Evolutionary conservation across 2,113 vertebrate genomes (phyloP), one percentile per base, ranked within the genome.

Genomic region (Aptenodytes forsteri): DNA sequence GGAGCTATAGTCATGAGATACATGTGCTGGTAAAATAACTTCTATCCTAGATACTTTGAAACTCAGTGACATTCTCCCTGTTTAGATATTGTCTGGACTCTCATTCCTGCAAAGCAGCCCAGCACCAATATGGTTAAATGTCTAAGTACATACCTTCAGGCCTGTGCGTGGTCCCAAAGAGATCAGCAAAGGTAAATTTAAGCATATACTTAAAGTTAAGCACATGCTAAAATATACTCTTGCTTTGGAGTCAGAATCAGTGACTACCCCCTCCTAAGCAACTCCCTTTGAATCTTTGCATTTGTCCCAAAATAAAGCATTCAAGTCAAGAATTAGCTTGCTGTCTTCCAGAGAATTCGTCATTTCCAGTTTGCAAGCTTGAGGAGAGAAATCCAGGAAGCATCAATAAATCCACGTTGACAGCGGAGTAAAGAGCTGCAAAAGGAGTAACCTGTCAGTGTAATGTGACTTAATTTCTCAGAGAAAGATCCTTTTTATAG

Each of bases 391-490:
- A 96, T 96, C 94, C 96, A 97, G 97, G 97, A 98, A 97, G 59
- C 96, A 80, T 77, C 95, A 83, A 98, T 97, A 97, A 97, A 97
- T 97, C 92, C 61, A 19, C 90, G 77, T 75, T 91, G 97, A 89
- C 94, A 92, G 96, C 46, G 50, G 76, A 97, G 86, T 91, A 96
- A 93, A 97, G 93, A 96, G 93, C 93, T 91, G 89, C 94, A 96
- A 84, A 94, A 97, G 93, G 93, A 97, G 95, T 95, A 90, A 96
- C 96, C 84, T 87, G 94, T 94, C 97, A 97, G 96, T 80, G 89
- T 93, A 97, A 95, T 84, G 96, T 93, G 97, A 93, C 97, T 98
- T 98, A 96, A 97, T 97, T 98, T 98, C 97, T 97, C 92, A 95
- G 93, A 95, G 96, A 97, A 98, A 97, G 93, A 94, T 93, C 67